phyloP scores from a whole-genome alignment of 1,140 invertebrate genomes.

The Pygmarrhopalites habei region DNA sequence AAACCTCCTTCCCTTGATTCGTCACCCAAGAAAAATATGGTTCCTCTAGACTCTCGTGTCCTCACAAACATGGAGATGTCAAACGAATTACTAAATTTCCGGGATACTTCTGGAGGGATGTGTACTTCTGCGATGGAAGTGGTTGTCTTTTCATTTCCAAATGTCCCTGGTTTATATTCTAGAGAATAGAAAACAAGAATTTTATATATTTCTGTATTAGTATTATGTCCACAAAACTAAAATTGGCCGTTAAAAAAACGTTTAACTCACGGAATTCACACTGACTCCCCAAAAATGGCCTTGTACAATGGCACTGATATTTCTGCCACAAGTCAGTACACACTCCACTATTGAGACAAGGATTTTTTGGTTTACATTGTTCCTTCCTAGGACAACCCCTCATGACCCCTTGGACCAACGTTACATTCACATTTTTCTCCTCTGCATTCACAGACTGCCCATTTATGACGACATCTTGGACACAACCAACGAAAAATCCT shows the following conservation, averaged over 20 bases:
- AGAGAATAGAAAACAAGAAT: conserved; percentile 37
- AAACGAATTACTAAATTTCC: conserved; percentile 64
- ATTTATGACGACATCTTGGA: conserved; percentile 83
- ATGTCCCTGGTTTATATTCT: conserved; percentile 82
- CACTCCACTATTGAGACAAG: conserved; percentile 73
- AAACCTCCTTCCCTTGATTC: conserved; percentile 18
- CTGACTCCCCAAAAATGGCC: conserved; percentile 75
- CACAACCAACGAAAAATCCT: conserved; percentile 77
- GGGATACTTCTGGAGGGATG: conserved; percentile 57
- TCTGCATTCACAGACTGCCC: conserved; percentile 48
- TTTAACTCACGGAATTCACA: conserved; percentile 74
- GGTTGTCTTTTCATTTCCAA: conserved; percentile 73
- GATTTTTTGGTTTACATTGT: conserved; percentile 69
- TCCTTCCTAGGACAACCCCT: conserved; percentile 64
- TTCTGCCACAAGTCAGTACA: conserved; percentile 83
- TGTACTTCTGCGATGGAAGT: conserved; percentile 63
- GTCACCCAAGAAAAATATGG: conserved; percentile 78
- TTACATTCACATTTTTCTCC: conserved; percentile 42
- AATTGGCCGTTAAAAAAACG: background rate
- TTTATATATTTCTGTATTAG: background rate
- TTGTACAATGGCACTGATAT: conserved; percentile 75
- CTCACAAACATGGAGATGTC: conserved; percentile 89
- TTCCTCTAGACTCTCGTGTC: conserved; percentile 70
- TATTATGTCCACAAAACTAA: background rate
- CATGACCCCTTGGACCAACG: conserved; percentile 49